These are phyloP conservation scores for Otolemur garnettii DNA, from an alignment of 2,113 vertebrate genomes.

Conservation along the genomic window DNA sequence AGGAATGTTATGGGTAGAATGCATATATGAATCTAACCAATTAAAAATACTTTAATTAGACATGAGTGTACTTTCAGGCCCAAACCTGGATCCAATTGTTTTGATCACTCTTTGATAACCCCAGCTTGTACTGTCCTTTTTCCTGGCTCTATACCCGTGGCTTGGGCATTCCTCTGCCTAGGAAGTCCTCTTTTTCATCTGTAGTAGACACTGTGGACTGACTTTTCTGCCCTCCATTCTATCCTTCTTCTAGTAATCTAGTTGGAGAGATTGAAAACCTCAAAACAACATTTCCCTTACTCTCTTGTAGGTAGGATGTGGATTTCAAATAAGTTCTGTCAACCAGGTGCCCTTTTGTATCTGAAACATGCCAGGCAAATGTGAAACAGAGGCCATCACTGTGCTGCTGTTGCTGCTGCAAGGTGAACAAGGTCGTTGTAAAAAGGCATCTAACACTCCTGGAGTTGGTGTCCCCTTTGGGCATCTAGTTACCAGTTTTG, in stretches of 20 bases:
- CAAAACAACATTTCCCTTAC: background rate
- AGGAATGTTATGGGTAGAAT: background rate
- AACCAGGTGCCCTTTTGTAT: background rate
- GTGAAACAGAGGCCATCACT: background rate
- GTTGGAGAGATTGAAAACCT: background rate
- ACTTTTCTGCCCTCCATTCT: background rate
- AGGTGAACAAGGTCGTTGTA: background rate
- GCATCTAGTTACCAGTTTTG: background rate
- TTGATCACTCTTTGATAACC: background rate
- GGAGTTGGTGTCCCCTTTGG: background rate
- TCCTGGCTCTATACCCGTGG: background rate
- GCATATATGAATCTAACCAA: background rate
- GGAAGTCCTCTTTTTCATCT: background rate
- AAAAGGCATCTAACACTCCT: background rate
- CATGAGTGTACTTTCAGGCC: background rate
- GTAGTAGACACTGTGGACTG: background rate
- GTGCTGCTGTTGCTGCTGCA: too few species aligned
- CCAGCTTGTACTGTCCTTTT: background rate
- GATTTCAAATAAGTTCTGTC: background rate
- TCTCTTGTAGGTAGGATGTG: slow-evolving; percentile 18
- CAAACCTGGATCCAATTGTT: background rate
- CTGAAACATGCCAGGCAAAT: background rate
- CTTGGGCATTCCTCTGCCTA: background rate
- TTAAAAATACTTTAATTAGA: background rate
- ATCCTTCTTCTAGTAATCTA: background rate